phyloP scores from a whole-genome alignment of 2,888 invertebrate species.

The Cylindroiulus punctatus region DNA sequence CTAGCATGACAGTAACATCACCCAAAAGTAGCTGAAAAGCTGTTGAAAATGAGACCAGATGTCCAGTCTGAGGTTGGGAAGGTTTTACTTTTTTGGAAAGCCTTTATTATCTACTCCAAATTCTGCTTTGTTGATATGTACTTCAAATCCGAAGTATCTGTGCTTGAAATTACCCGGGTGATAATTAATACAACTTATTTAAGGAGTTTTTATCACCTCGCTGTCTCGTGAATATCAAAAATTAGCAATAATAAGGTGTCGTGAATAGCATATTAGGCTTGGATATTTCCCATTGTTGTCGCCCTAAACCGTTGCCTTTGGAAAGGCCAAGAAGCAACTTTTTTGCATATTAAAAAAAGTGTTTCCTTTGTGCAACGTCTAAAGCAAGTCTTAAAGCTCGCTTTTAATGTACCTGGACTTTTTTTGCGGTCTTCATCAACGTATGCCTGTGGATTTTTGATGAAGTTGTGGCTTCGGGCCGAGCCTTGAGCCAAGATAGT shows the following conservation, averaged over 20 bases:
- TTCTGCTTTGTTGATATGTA: background rate
- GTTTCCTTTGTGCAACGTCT: slow-evolving; percentile 27
- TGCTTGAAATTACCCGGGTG: background rate
- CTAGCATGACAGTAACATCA: too few species aligned
- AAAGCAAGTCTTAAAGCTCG: background rate
- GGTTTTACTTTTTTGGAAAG: background rate
- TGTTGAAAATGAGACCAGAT: background rate
- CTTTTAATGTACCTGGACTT: background rate
- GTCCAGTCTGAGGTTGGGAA: background rate
- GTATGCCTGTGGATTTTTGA: slow-evolving; percentile 30
- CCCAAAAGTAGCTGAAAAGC: background rate
- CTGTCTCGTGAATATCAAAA: slow-evolving; percentile 4
- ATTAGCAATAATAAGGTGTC: slow-evolving; percentile 43
- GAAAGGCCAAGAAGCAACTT: background rate
- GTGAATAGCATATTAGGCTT: slow-evolving; percentile 39
- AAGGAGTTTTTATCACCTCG: background rate
- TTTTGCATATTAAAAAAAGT: slow-evolving; percentile 34
- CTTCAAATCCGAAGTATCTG: background rate
- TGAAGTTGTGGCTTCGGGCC: background rate
- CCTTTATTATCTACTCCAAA: background rate
- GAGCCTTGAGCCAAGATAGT: background rate
- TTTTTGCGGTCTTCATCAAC: background rate
- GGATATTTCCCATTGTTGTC: slow-evolving; percentile 13
- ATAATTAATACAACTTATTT: slow-evolving; percentile 30
- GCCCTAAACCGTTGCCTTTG: slow-evolving; percentile 19